Conservation (phyloP, 2,113 vertebrate genomes). For the Lucifuga dentata region DNA sequence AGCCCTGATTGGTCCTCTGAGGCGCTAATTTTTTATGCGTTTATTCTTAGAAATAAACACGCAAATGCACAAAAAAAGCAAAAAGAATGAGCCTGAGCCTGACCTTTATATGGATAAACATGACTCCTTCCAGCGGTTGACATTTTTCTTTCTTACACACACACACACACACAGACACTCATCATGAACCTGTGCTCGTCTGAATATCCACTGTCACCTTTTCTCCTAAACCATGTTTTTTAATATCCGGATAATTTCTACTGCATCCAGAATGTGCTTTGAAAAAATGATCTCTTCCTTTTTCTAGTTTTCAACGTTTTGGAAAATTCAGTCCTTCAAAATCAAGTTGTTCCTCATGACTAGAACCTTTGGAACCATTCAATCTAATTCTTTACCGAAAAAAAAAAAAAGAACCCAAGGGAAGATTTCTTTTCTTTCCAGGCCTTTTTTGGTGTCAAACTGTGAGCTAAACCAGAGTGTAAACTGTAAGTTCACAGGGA, state of each 20-base stretch:
- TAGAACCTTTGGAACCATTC: too few species aligned
- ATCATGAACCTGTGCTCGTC: conserved; percentile 9
- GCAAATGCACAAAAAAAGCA: background rate
- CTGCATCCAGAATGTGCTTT: conserved; percentile 31
- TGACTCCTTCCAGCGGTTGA: conserved; percentile 33
- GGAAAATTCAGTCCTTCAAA: too few species aligned
- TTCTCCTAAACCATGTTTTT: conserved; percentile 19
- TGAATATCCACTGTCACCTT: conserved; percentile 41
- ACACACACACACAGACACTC: background rate
- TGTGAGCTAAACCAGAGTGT: conserved; percentile 39
- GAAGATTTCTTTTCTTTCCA: too few species aligned
- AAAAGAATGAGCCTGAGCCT: too few species aligned
- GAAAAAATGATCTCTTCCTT: conserved; percentile 44
- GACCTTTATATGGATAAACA: too few species aligned
- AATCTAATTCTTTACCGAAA: background rate
- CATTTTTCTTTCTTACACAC: too few species aligned
- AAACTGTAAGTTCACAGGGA: too few species aligned
- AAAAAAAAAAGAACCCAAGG: conserved; percentile 17
- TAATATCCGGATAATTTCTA: conserved; percentile 17
- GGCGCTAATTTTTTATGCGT: too few species aligned
- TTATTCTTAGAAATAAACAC: too few species aligned
- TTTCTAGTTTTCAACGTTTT: background rate
- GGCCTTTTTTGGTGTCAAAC: conserved; percentile 41
- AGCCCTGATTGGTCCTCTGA: too few species aligned
- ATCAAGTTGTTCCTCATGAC: too few species aligned